These are phyloP conservation scores for Ctenomys sociabilis DNA, from an alignment of 2,113 vertebrate species.

Conservation along the genomic window DNA sequence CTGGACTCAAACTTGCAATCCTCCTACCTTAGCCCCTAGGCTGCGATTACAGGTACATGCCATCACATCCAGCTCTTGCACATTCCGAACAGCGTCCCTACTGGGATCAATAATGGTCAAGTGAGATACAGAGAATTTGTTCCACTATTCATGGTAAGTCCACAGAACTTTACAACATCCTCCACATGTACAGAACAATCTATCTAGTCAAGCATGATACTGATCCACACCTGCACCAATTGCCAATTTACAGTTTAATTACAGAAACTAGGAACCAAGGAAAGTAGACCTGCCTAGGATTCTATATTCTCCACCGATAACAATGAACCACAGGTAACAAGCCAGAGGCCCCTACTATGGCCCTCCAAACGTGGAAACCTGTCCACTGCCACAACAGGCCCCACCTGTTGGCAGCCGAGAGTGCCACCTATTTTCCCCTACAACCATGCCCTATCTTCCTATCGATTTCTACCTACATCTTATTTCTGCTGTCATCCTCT, in stretches of 20 bases:
- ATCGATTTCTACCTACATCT: neutral
- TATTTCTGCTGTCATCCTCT: neutral
- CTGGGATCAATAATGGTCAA: neutral
- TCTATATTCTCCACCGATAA: neutral
- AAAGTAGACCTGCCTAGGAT: neutral
- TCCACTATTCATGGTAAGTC: neutral
- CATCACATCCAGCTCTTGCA: neutral
- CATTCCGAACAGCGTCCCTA: conserved; percentile 34
- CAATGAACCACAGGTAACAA: neutral
- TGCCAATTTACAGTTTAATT: neutral
- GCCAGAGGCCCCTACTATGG: neutral
- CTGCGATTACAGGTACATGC: neutral
- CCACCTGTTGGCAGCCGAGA: neutral
- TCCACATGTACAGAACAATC: neutral
- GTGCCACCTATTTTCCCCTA: neutral
- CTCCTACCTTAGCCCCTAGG: neutral
- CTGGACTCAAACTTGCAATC: neutral
- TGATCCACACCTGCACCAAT: neutral
- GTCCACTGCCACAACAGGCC: neutral
- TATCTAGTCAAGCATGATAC: neutral
- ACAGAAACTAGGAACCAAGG: neutral
- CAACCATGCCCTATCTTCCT: neutral
- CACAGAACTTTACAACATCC: neutral
- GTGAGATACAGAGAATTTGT: neutral
- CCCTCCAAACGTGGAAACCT: neutral